Conservation (phyloP, 1,140 invertebrate species). For the Nymphalis io region DNA sequence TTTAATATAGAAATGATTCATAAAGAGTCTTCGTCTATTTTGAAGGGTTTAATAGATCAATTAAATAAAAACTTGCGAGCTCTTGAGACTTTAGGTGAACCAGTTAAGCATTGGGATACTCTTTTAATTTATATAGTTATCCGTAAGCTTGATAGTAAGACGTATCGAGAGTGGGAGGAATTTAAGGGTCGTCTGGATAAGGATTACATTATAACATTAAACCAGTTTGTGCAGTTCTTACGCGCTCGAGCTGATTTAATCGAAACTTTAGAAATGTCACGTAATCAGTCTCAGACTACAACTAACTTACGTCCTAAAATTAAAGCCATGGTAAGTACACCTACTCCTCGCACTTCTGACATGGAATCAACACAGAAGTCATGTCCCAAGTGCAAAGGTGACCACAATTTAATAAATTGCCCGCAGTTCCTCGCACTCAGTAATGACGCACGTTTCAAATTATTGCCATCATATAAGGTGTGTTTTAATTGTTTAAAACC, state of each 20-base stretch:
- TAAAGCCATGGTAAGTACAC: background rate
- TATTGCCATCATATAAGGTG: background rate
- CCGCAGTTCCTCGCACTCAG: background rate
- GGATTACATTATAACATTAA: background rate
- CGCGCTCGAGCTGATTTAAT: background rate
- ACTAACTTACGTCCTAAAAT: background rate
- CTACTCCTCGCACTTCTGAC: background rate
- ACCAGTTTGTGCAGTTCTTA: background rate
- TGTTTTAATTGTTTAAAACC: background rate
- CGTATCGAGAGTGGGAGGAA: constrained; percentile 27
- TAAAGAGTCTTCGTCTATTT: background rate
- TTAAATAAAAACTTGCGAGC: background rate
- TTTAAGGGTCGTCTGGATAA: constrained; percentile 3
- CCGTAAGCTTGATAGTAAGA: constrained; percentile 19
- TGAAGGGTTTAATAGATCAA: background rate
- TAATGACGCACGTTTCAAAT: background rate
- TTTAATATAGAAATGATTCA: constrained; percentile 29
- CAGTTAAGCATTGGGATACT: constrained; percentile 12
- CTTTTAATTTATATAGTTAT: constrained; percentile 21
- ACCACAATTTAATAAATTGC: background rate
- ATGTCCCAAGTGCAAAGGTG: background rate
- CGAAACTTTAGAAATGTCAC: background rate
- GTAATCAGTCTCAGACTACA: background rate
- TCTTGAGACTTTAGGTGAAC: constrained; percentile 12
- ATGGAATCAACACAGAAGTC: background rate